A percentile compares a stretch with the other conserved stretches of the same genome.
Evolutionary conservation across 2,113 vertebrate species (phyloP).

Genomic region (Arenaria interpres): DNA sequence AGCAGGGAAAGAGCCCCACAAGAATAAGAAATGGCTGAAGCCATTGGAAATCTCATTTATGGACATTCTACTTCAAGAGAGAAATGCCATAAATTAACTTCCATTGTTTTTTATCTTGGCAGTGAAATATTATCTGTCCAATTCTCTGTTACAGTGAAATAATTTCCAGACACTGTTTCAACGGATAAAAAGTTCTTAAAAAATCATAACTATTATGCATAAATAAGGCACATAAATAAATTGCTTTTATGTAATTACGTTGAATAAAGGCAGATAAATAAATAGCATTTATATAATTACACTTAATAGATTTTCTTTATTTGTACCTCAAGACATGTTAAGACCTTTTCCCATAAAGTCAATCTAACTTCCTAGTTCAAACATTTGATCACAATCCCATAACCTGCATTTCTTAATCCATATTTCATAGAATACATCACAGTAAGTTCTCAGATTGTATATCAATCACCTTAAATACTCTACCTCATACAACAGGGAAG

Average conservation of each 20-base stretch:
- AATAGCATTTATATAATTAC: neutral
- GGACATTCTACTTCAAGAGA: neutral
- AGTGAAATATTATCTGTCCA: conserved; percentile 24
- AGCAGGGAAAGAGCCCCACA: neutral
- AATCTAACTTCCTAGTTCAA: neutral
- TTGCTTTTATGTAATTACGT: neutral
- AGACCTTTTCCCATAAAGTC: neutral
- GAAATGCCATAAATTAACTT: conserved; percentile 24
- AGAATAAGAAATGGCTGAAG: conserved; percentile 26
- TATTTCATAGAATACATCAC: neutral
- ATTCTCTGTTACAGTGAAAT: neutral
- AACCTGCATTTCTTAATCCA: neutral
- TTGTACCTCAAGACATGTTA: neutral
- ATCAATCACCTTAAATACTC: neutral
- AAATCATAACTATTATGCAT: neutral
- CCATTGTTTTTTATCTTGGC: conserved; percentile 29
- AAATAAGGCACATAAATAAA: neutral
- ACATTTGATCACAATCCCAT: neutral
- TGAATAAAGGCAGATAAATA: neutral
- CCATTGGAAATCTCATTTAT: neutral
- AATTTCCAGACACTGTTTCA: conserved; percentile 30
- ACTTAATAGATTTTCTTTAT: neutral
- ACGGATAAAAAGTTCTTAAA: neutral
- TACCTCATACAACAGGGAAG: neutral
- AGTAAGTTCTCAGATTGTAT: neutral